phyloP scores from a whole-genome alignment of 2,113 vertebrate genomes.

The Kobus ellipsiprymnus region DNA sequence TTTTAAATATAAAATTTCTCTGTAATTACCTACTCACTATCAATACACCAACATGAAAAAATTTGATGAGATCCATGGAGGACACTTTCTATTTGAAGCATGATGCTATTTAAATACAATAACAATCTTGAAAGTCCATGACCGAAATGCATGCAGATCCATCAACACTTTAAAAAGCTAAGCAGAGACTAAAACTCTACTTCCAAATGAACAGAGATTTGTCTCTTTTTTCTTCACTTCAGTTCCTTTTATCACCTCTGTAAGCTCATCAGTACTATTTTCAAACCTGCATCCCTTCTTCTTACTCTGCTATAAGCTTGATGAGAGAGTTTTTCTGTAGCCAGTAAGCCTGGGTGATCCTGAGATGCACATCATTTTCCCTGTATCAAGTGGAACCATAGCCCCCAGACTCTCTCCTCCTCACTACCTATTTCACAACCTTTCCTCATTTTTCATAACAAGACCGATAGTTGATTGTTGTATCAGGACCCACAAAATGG shows the following conservation, averaged over 20 bases:
- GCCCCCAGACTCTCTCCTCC: not conserved
- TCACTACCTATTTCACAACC: not conserved
- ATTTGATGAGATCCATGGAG: not conserved
- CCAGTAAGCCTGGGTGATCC: fast-evolving
- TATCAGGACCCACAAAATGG: not conserved
- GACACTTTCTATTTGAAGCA: not conserved
- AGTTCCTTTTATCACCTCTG: not conserved
- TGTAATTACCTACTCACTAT: not conserved
- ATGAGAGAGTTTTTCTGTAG: not conserved
- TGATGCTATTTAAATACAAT: not conserved
- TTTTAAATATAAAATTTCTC: not conserved
- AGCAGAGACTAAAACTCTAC: not conserved
- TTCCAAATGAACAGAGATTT: not conserved
- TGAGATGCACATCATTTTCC: not conserved
- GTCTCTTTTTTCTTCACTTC: not conserved
- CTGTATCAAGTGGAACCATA: not conserved
- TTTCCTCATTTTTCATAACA: not conserved
- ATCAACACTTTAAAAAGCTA: not conserved
- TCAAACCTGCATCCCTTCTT: not conserved
- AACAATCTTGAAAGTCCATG: not conserved
- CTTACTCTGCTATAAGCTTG: not conserved
- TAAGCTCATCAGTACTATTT: not conserved
- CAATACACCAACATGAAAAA: not conserved
- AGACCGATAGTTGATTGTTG: not conserved
- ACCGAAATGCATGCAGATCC: not conserved